A percentile compares a stretch with the other conserved stretches of the same genome.
These are phyloP conservation scores for Tuta absoluta DNA, from an alignment of 2,888 invertebrate species.

Conservation along the genomic window DNA sequence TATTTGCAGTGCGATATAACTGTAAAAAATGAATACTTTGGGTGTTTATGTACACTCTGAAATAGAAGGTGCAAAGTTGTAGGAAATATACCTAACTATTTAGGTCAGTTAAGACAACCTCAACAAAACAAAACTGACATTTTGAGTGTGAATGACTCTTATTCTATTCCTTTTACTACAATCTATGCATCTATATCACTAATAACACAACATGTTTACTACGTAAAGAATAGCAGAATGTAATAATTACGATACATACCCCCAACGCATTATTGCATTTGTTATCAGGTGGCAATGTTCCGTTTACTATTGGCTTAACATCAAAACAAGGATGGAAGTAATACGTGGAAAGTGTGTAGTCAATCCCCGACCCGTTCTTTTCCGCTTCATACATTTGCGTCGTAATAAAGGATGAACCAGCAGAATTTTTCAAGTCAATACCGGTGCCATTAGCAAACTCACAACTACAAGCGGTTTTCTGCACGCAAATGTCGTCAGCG, in stretches of 20 bases:
- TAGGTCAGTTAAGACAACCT: too few species aligned
- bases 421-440: slow-evolving; percentile 64
- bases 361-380: slow-evolving; percentile 41
- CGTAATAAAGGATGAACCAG: slow-evolving; percentile 52
- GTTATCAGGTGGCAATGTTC: slow-evolving; percentile 37
- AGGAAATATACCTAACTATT: too few species aligned
- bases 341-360: slow-evolving; percentile 57
- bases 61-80: too few species aligned
- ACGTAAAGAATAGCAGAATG: too few species aligned
- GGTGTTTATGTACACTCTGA: too few species aligned
- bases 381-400: slow-evolving; percentile 49
- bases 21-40: slow-evolving; percentile 44
- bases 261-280: slow-evolving; percentile 53
- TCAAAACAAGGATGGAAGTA: slow-evolving; percentile 72
- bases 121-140: too few species aligned
- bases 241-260: slow-evolving; percentile 50
- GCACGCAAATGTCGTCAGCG: slow-evolving; percentile 58
- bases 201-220: too few species aligned
- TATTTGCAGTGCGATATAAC: slow-evolving; percentile 58
- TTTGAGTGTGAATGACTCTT: too few species aligned
- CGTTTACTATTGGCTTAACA: slow-evolving; percentile 44
- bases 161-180: too few species aligned
- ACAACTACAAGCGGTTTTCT: slow-evolving; percentile 66
- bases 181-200: too few species aligned
- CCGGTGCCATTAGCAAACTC: slow-evolving; percentile 75